These are phyloP conservation scores for Spilosoma lubricipeda DNA, from an alignment of 2,888 invertebrate genomes.

Conservation along the genomic window DNA sequence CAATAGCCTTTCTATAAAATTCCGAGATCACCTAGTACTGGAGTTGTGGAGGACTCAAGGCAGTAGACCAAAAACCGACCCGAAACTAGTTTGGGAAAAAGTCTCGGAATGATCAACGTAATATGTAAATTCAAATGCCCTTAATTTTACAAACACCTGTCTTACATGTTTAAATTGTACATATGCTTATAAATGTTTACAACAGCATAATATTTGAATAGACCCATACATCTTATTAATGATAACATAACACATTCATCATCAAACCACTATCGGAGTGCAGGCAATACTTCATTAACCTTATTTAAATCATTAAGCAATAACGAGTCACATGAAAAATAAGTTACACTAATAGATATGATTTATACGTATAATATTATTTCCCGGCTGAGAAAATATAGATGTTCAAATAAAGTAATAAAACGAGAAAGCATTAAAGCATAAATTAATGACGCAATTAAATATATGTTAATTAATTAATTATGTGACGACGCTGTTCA, in stretches of 20 bases:
- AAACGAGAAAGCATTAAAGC: slow-evolving; percentile 71
- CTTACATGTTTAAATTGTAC: not conserved
- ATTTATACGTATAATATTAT: slow-evolving; percentile 69
- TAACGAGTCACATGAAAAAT: slow-evolving; percentile 68
- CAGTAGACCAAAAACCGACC: no score
- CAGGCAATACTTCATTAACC: slow-evolving; percentile 73
- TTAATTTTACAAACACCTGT: not conserved
- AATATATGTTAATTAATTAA: slow-evolving; percentile 80
- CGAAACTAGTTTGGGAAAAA: no score
- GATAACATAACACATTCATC: slow-evolving; percentile 60
- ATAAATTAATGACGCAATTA: slow-evolving; percentile 74
- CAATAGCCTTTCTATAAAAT: no score
- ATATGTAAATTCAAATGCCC: not conserved
- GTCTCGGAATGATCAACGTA: not conserved
- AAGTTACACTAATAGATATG: slow-evolving; percentile 68
- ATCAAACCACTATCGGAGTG: slow-evolving; percentile 53
- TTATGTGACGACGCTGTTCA: slow-evolving; percentile 76
- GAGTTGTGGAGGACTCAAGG: no score
- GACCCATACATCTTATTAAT: slow-evolving; percentile 52
- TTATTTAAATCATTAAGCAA: slow-evolving; percentile 78
- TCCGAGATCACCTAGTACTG: no score
- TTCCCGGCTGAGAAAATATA: slow-evolving; percentile 70
- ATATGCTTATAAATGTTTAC: slow-evolving; percentile 13
- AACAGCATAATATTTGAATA: slow-evolving; percentile 46
- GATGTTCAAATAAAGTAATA: slow-evolving; percentile 69